Base-by-base conservation (phyloP, 2,888 invertebrate genomes). In the Epicampocera succincta region DNA sequence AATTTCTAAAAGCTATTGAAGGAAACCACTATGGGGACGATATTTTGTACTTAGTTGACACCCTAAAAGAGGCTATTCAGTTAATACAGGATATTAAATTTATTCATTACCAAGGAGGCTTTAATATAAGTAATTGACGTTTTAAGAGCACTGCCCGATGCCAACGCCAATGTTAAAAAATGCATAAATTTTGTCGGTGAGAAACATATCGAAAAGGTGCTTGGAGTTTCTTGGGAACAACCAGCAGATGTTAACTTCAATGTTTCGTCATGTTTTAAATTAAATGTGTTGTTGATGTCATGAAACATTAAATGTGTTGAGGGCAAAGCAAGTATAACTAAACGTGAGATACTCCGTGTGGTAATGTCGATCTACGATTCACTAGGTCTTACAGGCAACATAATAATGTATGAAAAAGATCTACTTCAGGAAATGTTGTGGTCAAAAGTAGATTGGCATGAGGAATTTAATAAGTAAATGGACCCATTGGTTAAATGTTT, bases 21-120 rank as follows among this genome's bases (percentile, higher is more conserved):
- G 40, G 71, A 40, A 65, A 77, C 40, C 77, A 77, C 42, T 77
- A 77, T 29, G 65, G 71, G 3, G 65, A 77, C 11, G 77, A 77
- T 71, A 46, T 63, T 12, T 21, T 77, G 4, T 71, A 71, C 40
- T 77, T 46, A 1, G 76, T 61, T n/a, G 60, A 60, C 13, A 68
- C 42, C 11, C 4, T 48, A 8, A 42, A 66, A 42, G 60, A 76
- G 9, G 68, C 72, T 1, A 2, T 46, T 13, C 40, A 65, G 17
- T 48, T 78, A 60, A 66, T 72, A 6, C 17, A 50, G 11, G 65
- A 78, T 11, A 50, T 78, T 1, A 40, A 12, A 40, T 65, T 42
- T 17, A 33, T 65, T n/a, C 78, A 72, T 50, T 40, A 40, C 15
- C 48, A 78, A 63, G 72, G 29, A 8, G 71, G 78, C n/a, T 78